A percentile compares a stretch with the other conserved stretches of the same genome.
Evolutionary conservation across 2,888 invertebrate genomes (phyloP).

Genomic region (Agrochola lota): DNA sequence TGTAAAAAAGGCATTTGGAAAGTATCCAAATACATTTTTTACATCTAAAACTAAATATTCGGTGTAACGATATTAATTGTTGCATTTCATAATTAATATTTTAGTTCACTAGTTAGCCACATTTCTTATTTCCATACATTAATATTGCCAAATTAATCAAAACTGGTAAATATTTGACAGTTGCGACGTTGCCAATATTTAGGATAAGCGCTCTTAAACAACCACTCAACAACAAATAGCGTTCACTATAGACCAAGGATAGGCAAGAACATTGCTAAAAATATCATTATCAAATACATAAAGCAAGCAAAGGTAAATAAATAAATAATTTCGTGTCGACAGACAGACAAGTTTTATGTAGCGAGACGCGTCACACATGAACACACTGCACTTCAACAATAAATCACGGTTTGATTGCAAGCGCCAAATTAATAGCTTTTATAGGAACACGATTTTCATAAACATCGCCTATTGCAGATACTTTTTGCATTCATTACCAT

Average conservation of each 20-base stretch:
- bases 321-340: slow-evolving; percentile 51
- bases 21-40: no score
- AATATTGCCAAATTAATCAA: no score
- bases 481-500: slow-evolving; percentile 34
- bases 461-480: slow-evolving; percentile 28
- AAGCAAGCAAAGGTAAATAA: slow-evolving; percentile 38
- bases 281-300: slow-evolving; percentile 1
- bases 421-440: slow-evolving; percentile 46
- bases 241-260: background rate
- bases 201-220: background rate
- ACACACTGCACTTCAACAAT: slow-evolving; percentile 23
- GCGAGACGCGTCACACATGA: slow-evolving; percentile 53
- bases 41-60: no score
- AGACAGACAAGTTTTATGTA: slow-evolving; percentile 60
- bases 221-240: no score
- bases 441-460: slow-evolving; percentile 29
- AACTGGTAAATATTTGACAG: no score
- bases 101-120: no score
- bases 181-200: no score
- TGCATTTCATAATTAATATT: no score
- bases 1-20: no score
- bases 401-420: slow-evolving; percentile 52
- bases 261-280: background rate
- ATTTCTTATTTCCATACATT: no score
- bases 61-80: no score